phyloP scores from a whole-genome alignment of 64 coral and sea anemone species.

The Catalaphyllia jardinei region DNA sequence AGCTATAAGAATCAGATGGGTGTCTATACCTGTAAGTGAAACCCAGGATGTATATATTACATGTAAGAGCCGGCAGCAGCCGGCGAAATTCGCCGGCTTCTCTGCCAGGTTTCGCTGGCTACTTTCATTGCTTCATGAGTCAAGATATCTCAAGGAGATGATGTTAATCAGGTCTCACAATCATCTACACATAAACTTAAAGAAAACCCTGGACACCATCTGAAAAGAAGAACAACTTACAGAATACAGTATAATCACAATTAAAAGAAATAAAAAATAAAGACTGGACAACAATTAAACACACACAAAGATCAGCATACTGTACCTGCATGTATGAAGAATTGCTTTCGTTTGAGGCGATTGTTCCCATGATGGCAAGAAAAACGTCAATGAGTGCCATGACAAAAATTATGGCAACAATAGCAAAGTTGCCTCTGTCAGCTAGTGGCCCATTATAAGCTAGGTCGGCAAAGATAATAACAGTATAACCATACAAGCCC shows the following conservation, averaged over 20 bases:
- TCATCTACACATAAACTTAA: too few species aligned
- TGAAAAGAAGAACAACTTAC: not conserved
- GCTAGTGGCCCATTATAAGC: not conserved
- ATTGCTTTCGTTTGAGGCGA: not conserved
- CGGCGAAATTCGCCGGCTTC: too few species aligned
- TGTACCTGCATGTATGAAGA: not conserved
- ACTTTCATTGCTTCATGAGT: too few species aligned
- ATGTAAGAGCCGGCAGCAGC: too few species aligned
- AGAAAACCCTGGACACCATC: too few species aligned
- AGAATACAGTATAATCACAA: not conserved
- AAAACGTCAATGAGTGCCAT: not conserved
- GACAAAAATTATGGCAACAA: not conserved
- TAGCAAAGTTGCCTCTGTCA: not conserved
- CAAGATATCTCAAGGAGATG: too few species aligned
- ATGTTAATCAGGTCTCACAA: too few species aligned
- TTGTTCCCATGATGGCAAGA: not conserved
- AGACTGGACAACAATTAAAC: too few species aligned
- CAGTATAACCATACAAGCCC: not conserved
- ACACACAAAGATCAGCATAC: not conserved
- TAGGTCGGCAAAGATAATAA: not conserved
- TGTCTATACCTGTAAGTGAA: too few species aligned
- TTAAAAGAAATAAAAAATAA: not conserved
- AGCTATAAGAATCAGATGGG: too few species aligned
- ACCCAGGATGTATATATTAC: too few species aligned
- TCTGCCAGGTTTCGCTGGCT: too few species aligned